These are phyloP conservation scores for Malurus elegans DNA, from an alignment of 2,113 vertebrate species.

Conservation along the genomic window DNA sequence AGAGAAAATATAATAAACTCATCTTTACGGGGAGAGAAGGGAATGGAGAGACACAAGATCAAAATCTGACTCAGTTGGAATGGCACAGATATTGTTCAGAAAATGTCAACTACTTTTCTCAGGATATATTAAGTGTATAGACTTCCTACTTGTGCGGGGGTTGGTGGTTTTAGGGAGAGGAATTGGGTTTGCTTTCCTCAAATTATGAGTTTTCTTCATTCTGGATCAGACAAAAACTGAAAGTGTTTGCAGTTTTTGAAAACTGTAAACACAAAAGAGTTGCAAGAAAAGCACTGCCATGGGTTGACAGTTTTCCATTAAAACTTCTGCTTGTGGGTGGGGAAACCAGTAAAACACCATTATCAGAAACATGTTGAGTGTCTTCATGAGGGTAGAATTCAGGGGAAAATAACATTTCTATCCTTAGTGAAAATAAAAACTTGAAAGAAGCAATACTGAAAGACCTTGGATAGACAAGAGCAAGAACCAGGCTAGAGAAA, in stretches of 20 bases:
- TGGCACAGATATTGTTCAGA: background rate
- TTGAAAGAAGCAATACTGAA: background rate
- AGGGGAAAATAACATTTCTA: background rate
- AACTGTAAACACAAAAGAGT: background rate
- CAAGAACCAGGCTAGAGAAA: background rate
- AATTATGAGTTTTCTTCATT: background rate
- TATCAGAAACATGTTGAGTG: background rate
- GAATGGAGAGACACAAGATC: background rate
- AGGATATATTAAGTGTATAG: background rate
- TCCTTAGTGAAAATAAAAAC: background rate
- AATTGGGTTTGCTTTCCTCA: background rate
- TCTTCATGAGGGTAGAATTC: background rate
- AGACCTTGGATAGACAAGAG: background rate
- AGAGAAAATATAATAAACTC: background rate
- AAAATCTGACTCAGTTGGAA: background rate
- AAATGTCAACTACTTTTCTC: background rate
- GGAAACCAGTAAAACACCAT: background rate
- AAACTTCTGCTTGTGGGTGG: background rate
- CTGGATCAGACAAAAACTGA: background rate
- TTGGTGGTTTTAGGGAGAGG: background rate
- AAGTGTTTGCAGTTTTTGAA: background rate
- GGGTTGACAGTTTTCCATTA: background rate
- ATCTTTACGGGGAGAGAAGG: background rate
- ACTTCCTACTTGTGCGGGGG: accelerated
- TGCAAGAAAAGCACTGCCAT: background rate